Evolutionary conservation across 2,888 invertebrate genomes (phyloP).

Genomic region (Leptopilina syphax): DNA sequence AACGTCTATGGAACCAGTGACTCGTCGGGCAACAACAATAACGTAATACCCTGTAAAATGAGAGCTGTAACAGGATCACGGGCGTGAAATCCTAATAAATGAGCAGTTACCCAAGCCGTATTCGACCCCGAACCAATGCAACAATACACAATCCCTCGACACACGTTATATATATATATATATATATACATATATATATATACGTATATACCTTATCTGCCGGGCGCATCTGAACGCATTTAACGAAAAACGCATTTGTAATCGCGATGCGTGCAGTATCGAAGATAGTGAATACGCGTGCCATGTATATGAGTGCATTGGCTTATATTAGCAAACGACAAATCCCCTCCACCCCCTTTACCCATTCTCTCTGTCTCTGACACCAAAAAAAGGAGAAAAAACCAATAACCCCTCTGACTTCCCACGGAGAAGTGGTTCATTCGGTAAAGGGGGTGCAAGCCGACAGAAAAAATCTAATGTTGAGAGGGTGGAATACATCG

Average conservation of each 20-base stretch:
- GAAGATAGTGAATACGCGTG: conserved; percentile 58
- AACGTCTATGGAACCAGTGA: conserved; percentile 48
- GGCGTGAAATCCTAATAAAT: conserved; percentile 74
- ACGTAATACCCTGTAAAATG: conserved; percentile 68
- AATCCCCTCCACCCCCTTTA: not conserved
- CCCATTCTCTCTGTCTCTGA: not conserved
- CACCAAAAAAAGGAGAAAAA: conserved; percentile 10
- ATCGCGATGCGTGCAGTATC: conserved; percentile 57
- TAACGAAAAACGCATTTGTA: conserved; percentile 63
- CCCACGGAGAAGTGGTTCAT: conserved; percentile 29
- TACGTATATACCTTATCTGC: conserved; percentile 64
- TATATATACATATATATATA: conserved; percentile 49
- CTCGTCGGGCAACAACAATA: conserved; percentile 57
- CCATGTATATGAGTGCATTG: conserved; percentile 6
- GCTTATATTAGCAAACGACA: conserved; percentile 31
- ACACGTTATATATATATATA: conserved; percentile 48
- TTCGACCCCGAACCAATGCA: conserved; percentile 54
- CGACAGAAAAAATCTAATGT: conserved; percentile 34
- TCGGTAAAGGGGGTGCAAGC: conserved; percentile 18
- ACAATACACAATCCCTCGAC: conserved; percentile 53
- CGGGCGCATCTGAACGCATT: conserved; percentile 64
- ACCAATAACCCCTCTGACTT: conserved; percentile 39
- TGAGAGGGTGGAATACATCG: conserved; percentile 16
- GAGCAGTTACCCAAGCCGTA: conserved; percentile 65
- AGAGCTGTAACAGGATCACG: conserved; percentile 67